These are phyloP conservation scores for Sabatieria punctata DNA, from an alignment of 2,888 invertebrate species.

Conservation along the genomic window DNA sequence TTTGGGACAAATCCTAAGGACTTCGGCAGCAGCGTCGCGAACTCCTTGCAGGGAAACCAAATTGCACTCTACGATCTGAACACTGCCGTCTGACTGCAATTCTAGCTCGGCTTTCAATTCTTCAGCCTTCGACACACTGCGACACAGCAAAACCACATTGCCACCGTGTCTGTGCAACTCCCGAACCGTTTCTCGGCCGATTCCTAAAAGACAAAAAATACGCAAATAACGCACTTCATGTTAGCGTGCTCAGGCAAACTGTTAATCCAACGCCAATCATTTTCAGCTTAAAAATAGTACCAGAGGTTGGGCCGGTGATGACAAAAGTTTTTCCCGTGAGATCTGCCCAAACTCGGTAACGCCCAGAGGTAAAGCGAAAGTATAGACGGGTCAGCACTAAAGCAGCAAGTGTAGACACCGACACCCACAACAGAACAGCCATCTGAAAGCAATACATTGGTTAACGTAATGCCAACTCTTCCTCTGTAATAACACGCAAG, in stretches of 20 bases:
- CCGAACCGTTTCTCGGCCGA: slow-evolving; percentile 1
- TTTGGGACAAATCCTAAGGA: neutral
- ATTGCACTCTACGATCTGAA: neutral
- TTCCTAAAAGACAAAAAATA: neutral
- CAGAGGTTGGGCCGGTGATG: slow-evolving; percentile 2
- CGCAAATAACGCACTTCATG: neutral
- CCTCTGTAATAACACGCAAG: no score
- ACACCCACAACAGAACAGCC: no score
- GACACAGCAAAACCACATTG: slow-evolving; percentile 2
- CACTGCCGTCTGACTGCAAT: neutral
- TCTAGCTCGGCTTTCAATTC: neutral
- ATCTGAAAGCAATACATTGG: no score
- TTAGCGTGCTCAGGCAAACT: no score
- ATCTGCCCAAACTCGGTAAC: no score
- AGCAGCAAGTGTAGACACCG: no score
- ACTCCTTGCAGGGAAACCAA: neutral
- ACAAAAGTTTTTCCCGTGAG: neutral
- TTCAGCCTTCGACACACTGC: neutral
- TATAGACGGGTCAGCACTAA: neutral
- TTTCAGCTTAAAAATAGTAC: neutral
- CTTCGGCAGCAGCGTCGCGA: neutral
- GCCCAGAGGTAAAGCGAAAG: neutral
- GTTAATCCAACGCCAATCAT: no score
- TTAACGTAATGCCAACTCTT: no score
- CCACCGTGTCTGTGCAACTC: slow-evolving; percentile 2